A percentile compares a stretch with the other conserved stretches of the same genome.
Evolutionary conservation across 2,113 vertebrate species (phyloP).

Genomic region (Gracilinanus agilis): DNA sequence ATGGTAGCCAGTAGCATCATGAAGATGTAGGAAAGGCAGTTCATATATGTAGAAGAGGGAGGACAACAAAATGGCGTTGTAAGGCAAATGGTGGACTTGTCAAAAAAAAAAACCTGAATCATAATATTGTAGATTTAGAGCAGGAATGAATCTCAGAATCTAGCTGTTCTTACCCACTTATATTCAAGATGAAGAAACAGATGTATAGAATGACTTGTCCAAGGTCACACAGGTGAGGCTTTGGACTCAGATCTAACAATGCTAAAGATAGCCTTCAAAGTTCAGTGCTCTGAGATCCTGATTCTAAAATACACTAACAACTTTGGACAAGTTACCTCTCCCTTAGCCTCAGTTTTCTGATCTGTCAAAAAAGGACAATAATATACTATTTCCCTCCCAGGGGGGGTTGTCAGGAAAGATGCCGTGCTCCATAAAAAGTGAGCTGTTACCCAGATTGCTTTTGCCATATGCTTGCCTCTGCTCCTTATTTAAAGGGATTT

Average conservation of each 20-base stretch:
- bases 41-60: neutral
- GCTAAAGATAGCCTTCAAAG: neutral
- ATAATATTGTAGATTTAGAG: neutral
- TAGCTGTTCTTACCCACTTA: neutral
- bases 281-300: neutral
- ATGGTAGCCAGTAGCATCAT: neutral
- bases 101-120: neutral
- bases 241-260: neutral
- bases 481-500: constrained; percentile 65
- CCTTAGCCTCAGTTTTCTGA: neutral
- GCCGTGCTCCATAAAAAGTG: neutral
- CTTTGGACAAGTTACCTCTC: neutral
- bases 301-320: neutral
- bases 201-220: neutral
- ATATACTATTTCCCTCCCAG: neutral
- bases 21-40: neutral
- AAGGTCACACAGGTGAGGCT: neutral
- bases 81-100: neutral
- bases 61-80: neutral
- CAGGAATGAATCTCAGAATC: neutral
- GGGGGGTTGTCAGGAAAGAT: neutral
- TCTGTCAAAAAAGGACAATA: neutral
- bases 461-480: constrained; percentile 8
- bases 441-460: neutral
- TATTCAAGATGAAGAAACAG: neutral